Evolutionary conservation across 2,888 invertebrate genomes (phyloP).

Genomic region (Amphimallon solstitiale): DNA sequence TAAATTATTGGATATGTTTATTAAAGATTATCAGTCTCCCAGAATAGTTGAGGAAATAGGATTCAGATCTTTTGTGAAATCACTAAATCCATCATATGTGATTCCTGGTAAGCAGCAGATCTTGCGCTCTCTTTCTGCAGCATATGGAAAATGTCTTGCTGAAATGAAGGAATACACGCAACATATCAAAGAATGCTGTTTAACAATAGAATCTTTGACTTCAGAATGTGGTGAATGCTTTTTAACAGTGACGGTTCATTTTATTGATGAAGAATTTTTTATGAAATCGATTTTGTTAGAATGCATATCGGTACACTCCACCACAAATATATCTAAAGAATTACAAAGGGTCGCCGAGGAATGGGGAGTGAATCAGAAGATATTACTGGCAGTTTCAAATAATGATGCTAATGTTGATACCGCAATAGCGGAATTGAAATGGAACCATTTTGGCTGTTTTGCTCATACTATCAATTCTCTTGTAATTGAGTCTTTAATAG

Average conservation of each 20-base stretch:
- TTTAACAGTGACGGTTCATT: constrained; percentile 49
- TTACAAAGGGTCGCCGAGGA: constrained; percentile 45
- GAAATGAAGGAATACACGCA: constrained; percentile 36
- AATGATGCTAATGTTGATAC: constrained; percentile 4
- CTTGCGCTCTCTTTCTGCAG: not conserved
- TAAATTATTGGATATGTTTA: constrained; percentile 22
- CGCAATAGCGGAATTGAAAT: constrained; percentile 11
- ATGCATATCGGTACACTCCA: constrained; percentile 46
- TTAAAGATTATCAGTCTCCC: constrained; percentile 20
- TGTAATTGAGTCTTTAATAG: constrained; percentile 8
- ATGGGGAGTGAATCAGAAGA: constrained; percentile 49
- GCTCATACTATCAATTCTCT: constrained; percentile 26
- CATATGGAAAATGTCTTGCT: constrained; percentile 16
- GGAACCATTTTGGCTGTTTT: constrained; percentile 30
- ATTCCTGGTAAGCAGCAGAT: constrained; percentile 19
- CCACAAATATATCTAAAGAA: constrained; percentile 46
- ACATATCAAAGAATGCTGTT: constrained; percentile 42
- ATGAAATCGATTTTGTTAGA: constrained; percentile 46
- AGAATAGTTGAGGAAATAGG: constrained; percentile 19
- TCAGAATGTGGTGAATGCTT: constrained; percentile 50
- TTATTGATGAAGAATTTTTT: constrained; percentile 46
- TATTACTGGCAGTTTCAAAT: constrained; percentile 45
- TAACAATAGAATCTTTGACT: constrained; percentile 54
- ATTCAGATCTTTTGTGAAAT: constrained; percentile 22
- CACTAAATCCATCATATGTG: constrained; percentile 7